A percentile compares a stretch with the other conserved stretches of the same genome.
phyloP scores from a whole-genome alignment of 2,113 vertebrate species.

The Callaeas wilsoni region DNA sequence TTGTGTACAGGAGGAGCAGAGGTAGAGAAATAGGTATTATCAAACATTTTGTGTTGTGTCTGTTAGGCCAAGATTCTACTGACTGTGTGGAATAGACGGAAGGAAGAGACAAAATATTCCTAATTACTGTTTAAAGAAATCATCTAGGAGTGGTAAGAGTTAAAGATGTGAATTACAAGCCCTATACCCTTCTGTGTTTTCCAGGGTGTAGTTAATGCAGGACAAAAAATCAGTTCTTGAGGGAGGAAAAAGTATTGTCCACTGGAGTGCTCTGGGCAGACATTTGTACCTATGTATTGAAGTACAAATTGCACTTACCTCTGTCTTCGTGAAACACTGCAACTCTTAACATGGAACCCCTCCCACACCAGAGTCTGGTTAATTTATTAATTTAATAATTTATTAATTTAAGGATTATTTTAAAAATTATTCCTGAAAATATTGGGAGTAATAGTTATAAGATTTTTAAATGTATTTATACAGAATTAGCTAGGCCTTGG shows the following conservation, averaged over 20 bases:
- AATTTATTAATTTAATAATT: background rate
- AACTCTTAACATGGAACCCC: background rate
- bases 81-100: background rate
- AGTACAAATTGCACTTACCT: background rate
- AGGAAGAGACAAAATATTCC: background rate
- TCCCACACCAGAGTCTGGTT: accelerated
- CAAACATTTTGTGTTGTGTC: background rate
- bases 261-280: background rate
- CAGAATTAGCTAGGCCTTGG: background rate
- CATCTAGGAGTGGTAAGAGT: background rate
- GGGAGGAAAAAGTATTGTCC: background rate
- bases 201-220: background rate
- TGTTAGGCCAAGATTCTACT: background rate
- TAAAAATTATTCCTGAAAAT: background rate
- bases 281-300: background rate
- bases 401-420: background rate
- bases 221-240: background rate
- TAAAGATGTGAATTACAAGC: background rate
- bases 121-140: background rate
- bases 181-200: background rate
- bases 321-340: background rate
- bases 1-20: background rate
- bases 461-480: background rate
- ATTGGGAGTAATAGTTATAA: background rate
- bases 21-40: background rate